Evolutionary conservation across 2,888 invertebrate species (phyloP), one percentile per base, ranked within the genome.

Genomic region (Drosophila stalkeri): DNA sequence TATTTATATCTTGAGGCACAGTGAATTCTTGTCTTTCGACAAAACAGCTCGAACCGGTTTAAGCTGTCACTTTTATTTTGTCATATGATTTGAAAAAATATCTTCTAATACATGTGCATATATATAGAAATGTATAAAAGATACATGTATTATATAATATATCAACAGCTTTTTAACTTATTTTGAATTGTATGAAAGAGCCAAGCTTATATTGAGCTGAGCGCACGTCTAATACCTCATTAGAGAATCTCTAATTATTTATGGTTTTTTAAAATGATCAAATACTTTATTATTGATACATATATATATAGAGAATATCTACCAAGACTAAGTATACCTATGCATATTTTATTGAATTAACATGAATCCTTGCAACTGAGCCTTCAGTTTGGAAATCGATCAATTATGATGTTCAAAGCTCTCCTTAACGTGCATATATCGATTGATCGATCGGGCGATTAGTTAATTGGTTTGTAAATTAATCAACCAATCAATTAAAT

Each of bases 31-130:
- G 20, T 43, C 31, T 39, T 31, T 44, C 23, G 5, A n/a, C 18
- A 18, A 44, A 31, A 51, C 20, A 37, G 23, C 33, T 11, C 20
- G 4, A 52, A 39, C 65, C 52, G 52, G 65, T 65, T 65, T 33
- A 31, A 31, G 11, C 27, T 31, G 20, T 2, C 16, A 27, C 20
- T 20, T n/a, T 51, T 27, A 37, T 20, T 51, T 51, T 20, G 62
- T 49, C 49, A 41, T 33, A 33, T 23, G 14, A 33, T 64, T 27
- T 37, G 1, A 49, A 12, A 16, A 18, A 43, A 43, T 43, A 35
- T 60, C 12, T 20, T 39, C 7, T 12, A 12, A 60, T 46, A 35
- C 14, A 52, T 39, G 52, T 16, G 20, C 14, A 35, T 33, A 37
- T 18, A 55, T 23, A 27, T 39, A 39, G 14, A 37, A 55, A 5